Base-by-base conservation (phyloP, 2,113 vertebrate species). In the Lota lota region DNA sequence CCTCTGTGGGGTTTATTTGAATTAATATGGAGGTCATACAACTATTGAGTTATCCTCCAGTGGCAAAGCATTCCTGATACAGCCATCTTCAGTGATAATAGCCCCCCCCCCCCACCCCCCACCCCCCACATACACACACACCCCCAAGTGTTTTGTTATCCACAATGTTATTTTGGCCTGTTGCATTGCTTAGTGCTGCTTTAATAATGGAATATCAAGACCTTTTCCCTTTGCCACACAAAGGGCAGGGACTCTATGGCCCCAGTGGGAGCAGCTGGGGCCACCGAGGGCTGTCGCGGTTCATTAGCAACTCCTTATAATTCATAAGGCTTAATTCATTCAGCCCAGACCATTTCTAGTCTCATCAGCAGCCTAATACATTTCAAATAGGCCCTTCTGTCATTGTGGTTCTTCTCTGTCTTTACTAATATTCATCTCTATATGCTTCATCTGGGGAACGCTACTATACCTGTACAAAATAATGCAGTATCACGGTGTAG, bases 231-330 rank as follows among this genome's bases (percentile, higher is more conserved):
- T 85, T 65, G 66, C 74, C 70, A 72, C 74, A 76, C 56, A 57
- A 67, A 60, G 40, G 28, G 63, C 40, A 8, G 53, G 19, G 59
- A 58, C 73, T 69, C 78, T 71, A 58, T 67, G 73, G 76, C 75
- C 81, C 74, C 61, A 72, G 51, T 68, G 65, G 28, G 67, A 87
- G 78, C 81, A 83, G 81, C 79, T 79, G 77, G 75, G 79, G 82
- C 75, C 78, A 78, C 74, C 40, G 19, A 73, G 74, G 77, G 81
- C 78, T 77, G 77, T 75, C 75, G 74, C 28, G 69, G 79, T 70
- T 84, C 82, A 88, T 87, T 85, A 80, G 66, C 78, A 71, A 70
- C 57, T 71, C 77, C 85, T 78, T 77, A 81, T 85, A 80, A 85
- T 85, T 87, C 81, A 86, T 79, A 73, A 78, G 61, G 80, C 80